Percentiles rank a stretch among this genome's conserved stretches.
Conservation (phyloP, 2,888 invertebrate species). For the Brenthis ino region DNA sequence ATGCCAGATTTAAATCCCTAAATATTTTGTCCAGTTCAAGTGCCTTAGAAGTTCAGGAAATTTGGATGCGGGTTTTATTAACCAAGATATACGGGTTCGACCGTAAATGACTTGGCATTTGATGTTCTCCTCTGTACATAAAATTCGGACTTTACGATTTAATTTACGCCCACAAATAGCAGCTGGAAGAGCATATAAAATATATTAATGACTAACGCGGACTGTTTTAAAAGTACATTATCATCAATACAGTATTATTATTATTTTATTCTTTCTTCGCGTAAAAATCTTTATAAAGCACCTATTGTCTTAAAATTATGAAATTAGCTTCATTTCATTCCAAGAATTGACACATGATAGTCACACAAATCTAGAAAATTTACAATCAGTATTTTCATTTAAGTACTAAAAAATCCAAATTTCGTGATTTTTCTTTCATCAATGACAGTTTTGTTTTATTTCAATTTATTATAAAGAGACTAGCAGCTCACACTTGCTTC, state of each 20-base stretch:
- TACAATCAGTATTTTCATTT: no score
- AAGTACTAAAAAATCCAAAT: no score
- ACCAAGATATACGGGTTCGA: constrained; percentile 48
- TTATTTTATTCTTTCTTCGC: no score
- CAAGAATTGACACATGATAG: no score
- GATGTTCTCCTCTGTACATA: constrained; percentile 36
- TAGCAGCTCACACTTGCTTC: no score
- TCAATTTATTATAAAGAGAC: no score
- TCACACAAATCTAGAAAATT: no score
- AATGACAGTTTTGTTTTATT: no score
- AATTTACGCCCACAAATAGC: constrained; percentile 20
- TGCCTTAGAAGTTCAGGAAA: constrained; percentile 41
- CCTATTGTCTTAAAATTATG: no score
- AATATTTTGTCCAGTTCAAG: constrained; percentile 29
- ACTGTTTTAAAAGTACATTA: constrained; percentile 9
- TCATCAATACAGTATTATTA: neutral
- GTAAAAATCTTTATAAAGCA: no score
- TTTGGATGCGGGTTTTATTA: constrained; percentile 53
- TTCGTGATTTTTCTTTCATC: no score
- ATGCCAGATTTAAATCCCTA: constrained; percentile 16
- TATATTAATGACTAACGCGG: constrained; percentile 10
- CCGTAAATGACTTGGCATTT: constrained; percentile 43
- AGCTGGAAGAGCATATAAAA: constrained; percentile 34
- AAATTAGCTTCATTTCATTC: no score
- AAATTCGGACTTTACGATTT: constrained; percentile 40